phyloP scores from a whole-genome alignment of 2,113 vertebrate genomes.

The Embiotoca jacksoni region DNA sequence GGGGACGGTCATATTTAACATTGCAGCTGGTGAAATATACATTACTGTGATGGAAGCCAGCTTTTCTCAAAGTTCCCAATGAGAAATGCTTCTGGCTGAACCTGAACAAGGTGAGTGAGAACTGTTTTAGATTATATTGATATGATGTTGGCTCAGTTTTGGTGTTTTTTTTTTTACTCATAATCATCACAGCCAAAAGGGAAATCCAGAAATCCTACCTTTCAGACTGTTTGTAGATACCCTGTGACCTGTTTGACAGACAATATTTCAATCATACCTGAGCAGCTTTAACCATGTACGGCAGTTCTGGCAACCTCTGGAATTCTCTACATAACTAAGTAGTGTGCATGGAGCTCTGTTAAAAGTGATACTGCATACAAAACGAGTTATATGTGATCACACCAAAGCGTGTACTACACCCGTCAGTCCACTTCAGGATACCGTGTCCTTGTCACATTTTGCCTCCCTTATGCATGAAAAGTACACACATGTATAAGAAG shows the following conservation, averaged over 20 bases:
- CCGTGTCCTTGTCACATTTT: too few species aligned
- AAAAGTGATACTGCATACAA: too few species aligned
- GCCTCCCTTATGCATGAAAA: too few species aligned
- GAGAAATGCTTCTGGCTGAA: conserved; percentile 37
- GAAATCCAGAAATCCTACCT: not conserved
- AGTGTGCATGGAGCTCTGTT: too few species aligned
- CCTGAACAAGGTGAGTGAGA: conserved; percentile 26
- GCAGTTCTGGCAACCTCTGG: too few species aligned
- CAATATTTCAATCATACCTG: not conserved
- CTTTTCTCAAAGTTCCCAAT: not conserved
- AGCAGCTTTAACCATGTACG: too few species aligned
- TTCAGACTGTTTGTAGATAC: not conserved
- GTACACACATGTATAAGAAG: too few species aligned
- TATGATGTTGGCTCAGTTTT: not conserved
- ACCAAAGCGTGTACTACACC: too few species aligned
- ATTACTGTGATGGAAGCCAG: conserved; percentile 72
- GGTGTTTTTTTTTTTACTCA: not conserved
- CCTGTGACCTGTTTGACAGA: not conserved
- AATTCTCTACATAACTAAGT: too few species aligned
- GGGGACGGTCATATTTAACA: conserved; percentile 76
- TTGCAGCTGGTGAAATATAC: conserved; percentile 68
- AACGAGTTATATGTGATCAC: too few species aligned
- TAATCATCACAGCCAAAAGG: not conserved
- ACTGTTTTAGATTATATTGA: not conserved
- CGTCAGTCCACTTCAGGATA: too few species aligned